Evolutionary conservation across 2,888 invertebrate genomes (phyloP), one percentile per base, ranked within the genome.

Genomic region (Charanyca ferruginea): DNA sequence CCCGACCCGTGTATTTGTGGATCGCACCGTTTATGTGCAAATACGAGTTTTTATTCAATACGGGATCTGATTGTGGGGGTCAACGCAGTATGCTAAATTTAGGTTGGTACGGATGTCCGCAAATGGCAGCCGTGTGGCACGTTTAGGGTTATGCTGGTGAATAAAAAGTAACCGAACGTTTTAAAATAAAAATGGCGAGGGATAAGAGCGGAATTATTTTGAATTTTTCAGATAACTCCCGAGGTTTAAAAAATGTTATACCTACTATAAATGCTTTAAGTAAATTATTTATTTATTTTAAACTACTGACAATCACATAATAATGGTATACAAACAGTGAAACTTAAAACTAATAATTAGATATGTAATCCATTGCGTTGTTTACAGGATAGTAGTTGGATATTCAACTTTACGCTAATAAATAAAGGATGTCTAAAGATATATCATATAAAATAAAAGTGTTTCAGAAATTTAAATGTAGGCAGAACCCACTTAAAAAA

Each of bases 1-100:
- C 85, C 82, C 81, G 73, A 81, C 77, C 84, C 64, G 61, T 77
- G 77, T 82, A 81, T 85, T 81, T 83, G 82, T 72, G 84, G 83
- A 88, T 86, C 80, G 84, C 79, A 65, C 77, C 85, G 83, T 86
- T 85, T 85, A 80, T 76, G 71, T 78, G 79, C 83, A 85, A 86
- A 89, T 85, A 72, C 58, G 65, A 70, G 71, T 76, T 79, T 81
- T 81, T 79, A 79, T 81, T 83, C 71, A 79, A 83, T 73, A 73
- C 73, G 54, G 65, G 66, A 75, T 77, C 75, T 82, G 79, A 83
- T 67, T 76, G 76, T 73, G 66, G 70, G 71, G 71, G 52, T 65
- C 77, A 67, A 22, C 65, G 61, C 70, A 65, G 70, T 82, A 67
- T 72, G 77, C 68, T 70, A 64, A 81, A 79, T 77, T 77, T 68